phyloP scores from a whole-genome alignment of 2,888 invertebrate species.

The Spisula solida region DNA sequence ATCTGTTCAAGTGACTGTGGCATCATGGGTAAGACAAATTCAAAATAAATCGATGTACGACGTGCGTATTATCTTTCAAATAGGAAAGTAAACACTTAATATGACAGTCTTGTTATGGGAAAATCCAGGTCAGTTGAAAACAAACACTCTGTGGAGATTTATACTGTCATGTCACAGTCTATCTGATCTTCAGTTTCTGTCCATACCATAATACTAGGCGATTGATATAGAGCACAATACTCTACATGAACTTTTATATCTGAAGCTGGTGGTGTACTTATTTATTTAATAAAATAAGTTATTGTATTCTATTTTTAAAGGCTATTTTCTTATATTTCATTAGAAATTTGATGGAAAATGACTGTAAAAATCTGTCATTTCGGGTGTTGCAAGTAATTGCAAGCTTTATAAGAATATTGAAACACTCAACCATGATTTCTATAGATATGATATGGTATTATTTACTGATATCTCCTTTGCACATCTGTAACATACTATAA shows the following conservation, averaged over 20 bases:
- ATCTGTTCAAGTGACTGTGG: background rate
- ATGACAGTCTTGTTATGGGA: slow-evolving; percentile 30
- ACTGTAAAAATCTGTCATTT: too few species aligned
- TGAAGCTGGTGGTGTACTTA: background rate
- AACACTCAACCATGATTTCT: too few species aligned
- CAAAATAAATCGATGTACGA: slow-evolving; percentile 39
- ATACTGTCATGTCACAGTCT: slow-evolving; percentile 20
- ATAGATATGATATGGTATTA: too few species aligned
- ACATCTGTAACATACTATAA: too few species aligned
- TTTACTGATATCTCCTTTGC: too few species aligned
- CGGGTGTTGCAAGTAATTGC: too few species aligned
- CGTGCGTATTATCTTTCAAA: slow-evolving; percentile 41
- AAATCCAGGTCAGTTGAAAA: slow-evolving; percentile 40
- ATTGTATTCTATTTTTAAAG: too few species aligned
- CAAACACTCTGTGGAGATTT: slow-evolving; percentile 34
- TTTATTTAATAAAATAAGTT: too few species aligned
- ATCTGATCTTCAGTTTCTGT: background rate
- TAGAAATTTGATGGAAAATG: too few species aligned
- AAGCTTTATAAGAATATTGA: too few species aligned
- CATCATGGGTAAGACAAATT: slow-evolving; percentile 31
- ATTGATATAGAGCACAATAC: background rate
- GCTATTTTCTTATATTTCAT: too few species aligned
- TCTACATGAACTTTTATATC: background rate
- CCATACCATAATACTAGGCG: background rate
- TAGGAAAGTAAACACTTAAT: slow-evolving; percentile 47